A percentile compares a stretch with the other conserved stretches of the same genome.
Conservation (phyloP, 2,888 invertebrate genomes). For the Caenorhabditis panamensis region DNA sequence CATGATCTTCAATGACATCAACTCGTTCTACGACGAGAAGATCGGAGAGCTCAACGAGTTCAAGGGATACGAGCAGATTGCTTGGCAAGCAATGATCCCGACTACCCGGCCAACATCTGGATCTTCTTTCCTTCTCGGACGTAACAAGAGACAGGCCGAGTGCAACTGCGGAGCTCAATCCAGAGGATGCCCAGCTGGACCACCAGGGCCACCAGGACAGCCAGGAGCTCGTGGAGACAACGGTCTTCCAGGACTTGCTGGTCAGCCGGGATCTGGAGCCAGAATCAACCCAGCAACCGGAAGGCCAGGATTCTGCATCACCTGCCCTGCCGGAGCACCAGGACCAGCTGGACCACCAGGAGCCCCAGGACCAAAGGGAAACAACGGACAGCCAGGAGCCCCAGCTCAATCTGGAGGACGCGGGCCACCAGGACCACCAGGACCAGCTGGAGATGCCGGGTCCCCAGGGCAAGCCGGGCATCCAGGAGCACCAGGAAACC, state of each 20-base stretch:
- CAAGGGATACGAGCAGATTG: constrained; percentile 59
- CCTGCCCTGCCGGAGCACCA: constrained; percentile 54
- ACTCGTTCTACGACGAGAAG: constrained; percentile 66
- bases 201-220: constrained; percentile 66
- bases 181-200: constrained; percentile 67
- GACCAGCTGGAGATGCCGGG: constrained; percentile 56
- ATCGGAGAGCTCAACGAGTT: constrained; percentile 67
- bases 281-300: constrained; percentile 64
- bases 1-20: constrained; percentile 68
- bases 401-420: constrained; percentile 54
- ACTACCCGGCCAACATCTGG: constrained; percentile 42
- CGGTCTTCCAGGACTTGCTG: constrained; percentile 60
- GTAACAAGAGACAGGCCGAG: constrained; percentile 65
- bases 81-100: constrained; percentile 61
- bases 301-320: constrained; percentile 49
- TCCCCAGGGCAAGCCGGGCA: constrained; percentile 61
- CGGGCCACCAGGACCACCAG: constrained; percentile 57
- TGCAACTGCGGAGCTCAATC: constrained; percentile 68
- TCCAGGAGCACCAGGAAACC: constrained; percentile 51
- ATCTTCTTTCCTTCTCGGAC: constrained; percentile 45
- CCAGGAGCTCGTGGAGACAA: constrained; percentile 63
- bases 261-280: constrained; percentile 66
- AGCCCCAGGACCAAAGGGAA: constrained; percentile 49
- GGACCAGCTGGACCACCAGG: constrained; percentile 61
- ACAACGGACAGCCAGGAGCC: no score